A percentile compares a stretch with the other conserved stretches of the same genome.
These are phyloP conservation scores for Latrodectus hesperus DNA, from an alignment of 2,888 invertebrate genomes.

Conservation along the genomic window DNA sequence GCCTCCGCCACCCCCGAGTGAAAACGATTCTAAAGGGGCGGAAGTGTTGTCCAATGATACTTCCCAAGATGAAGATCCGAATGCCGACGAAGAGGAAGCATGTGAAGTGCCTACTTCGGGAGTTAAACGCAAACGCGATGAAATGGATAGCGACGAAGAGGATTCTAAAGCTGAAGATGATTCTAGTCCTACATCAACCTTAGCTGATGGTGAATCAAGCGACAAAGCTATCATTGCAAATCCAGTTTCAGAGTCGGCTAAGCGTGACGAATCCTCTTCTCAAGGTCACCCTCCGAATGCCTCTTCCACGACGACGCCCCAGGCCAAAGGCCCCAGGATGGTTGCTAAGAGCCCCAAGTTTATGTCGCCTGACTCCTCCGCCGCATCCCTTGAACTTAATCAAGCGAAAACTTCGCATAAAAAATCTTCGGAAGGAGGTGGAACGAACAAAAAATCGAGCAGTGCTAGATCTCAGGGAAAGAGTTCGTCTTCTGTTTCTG, in stretches of 20 bases:
- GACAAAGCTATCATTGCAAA: slow-evolving; percentile 5
- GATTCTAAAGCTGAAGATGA: not conserved
- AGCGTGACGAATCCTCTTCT: slow-evolving; percentile 31
- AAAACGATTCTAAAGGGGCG: not conserved
- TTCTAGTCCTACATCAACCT: slow-evolving; percentile 9
- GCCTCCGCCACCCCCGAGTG: not conserved
- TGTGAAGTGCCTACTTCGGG: not conserved
- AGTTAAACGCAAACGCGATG: slow-evolving; percentile 27
- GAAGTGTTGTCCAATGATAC: not conserved
- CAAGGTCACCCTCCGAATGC: slow-evolving; percentile 13
- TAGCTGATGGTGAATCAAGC: slow-evolving; percentile 12
- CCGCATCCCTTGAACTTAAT: slow-evolving; percentile 5
- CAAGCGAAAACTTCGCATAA: not conserved
- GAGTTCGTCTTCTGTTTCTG: not conserved
- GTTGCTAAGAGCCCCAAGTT: slow-evolving; percentile 24
- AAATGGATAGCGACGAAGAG: slow-evolving; percentile 72
- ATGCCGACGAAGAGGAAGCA: slow-evolving; percentile 74
- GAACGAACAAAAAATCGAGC: not conserved
- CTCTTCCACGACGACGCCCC: slow-evolving; percentile 13
- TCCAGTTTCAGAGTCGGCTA: slow-evolving; percentile 42
- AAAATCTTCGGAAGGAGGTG: not conserved
- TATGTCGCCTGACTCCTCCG: not conserved
- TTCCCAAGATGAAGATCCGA: slow-evolving; percentile 72
- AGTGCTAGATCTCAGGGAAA: not conserved
- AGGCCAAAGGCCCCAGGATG: slow-evolving; percentile 6